Evolutionary conservation across 92 coral and sea anemone genomes (phyloP).

Genomic region (Diadumene lineata): DNA sequence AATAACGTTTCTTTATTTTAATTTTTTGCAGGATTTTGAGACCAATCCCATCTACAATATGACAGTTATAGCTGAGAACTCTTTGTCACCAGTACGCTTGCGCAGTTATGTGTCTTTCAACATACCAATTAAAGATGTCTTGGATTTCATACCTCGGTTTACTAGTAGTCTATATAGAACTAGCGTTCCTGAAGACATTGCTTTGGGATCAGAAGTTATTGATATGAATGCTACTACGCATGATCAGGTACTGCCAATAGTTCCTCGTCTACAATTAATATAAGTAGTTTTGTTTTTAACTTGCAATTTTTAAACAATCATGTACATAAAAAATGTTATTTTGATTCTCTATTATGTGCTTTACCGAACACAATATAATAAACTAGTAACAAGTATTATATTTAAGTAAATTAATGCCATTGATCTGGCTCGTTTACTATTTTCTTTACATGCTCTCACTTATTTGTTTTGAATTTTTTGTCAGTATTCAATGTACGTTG

Average conservation of each 20-base stretch:
- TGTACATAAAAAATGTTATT: neutral
- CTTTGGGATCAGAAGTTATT: slow-evolving; percentile 67
- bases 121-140: slow-evolving; percentile 67
- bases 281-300: neutral
- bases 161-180: slow-evolving; percentile 44
- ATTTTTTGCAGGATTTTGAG: slow-evolving; percentile 63
- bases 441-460: too few species aligned
- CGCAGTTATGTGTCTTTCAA: slow-evolving; percentile 44
- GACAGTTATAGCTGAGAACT: slow-evolving; percentile 82
- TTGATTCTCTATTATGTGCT: neutral
- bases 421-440: too few species aligned
- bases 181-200: slow-evolving; percentile 63
- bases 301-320: neutral
- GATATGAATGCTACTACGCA: slow-evolving; percentile 65
- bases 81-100: slow-evolving; percentile 53
- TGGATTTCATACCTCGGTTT: slow-evolving; percentile 69
- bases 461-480: too few species aligned
- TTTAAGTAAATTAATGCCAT: too few species aligned
- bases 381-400: too few species aligned
- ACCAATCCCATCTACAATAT: slow-evolving; percentile 50
- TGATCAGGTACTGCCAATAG: slow-evolving; percentile 46
- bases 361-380: neutral
- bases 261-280: too few species aligned
- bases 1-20: neutral
- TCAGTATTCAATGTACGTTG: slow-evolving; percentile 19